Percentiles rank a stretch among this genome's conserved stretches.
Conservation (phyloP, 2,797 vertebrate genomes). For the Lepus townsendii region DNA sequence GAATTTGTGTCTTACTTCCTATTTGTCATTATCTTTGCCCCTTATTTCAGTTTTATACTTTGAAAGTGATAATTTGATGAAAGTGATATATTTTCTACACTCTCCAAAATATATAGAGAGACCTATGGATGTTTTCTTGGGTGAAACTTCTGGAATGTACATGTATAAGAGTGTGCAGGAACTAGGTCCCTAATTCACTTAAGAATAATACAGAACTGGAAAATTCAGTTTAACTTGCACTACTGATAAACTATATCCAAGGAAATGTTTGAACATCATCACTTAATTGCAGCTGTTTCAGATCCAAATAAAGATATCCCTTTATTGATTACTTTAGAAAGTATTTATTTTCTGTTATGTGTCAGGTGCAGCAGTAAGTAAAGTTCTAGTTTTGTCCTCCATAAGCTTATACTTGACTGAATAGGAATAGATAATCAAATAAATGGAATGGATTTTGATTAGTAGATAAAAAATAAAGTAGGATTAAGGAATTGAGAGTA, state of each 20-base stretch:
- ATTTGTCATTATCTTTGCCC: conserved; percentile 4
- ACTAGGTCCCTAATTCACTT: background rate
- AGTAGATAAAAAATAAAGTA: background rate
- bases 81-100: background rate
- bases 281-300: background rate
- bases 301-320: background rate
- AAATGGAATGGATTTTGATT: background rate
- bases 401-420: background rate
- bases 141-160: background rate
- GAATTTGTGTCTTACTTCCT: conserved; percentile 34
- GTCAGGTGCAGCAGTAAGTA: background rate
- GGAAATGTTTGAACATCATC: background rate
- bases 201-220: background rate
- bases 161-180: background rate
- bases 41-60: conserved; percentile 40
- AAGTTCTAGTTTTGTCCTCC: background rate
- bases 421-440: background rate
- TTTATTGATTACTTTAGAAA: conserved; percentile 18
- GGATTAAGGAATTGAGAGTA: background rate
- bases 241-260: background rate
- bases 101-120: background rate
- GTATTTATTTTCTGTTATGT: background rate
- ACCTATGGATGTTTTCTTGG: background rate
- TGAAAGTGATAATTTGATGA: conserved; percentile 58
- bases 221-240: background rate